Conservation (phyloP, 2,797 vertebrate species). For the Parauchenoglanis ngamensis region DNA sequence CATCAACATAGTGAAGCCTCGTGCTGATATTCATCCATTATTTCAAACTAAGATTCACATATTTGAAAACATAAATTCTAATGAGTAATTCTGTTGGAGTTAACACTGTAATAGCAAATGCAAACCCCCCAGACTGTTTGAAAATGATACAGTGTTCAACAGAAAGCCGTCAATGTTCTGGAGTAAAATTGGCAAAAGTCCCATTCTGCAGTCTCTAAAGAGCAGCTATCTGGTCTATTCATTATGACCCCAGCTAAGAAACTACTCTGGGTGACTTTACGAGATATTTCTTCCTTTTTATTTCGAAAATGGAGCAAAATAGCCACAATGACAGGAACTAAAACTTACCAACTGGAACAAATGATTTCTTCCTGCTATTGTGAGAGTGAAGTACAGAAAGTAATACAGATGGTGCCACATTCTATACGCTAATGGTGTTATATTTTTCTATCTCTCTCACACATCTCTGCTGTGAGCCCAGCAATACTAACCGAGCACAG, state of each 20-base stretch:
- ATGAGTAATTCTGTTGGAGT: not conserved
- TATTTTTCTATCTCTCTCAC: not conserved
- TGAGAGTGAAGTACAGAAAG: not conserved
- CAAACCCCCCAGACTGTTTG: not conserved
- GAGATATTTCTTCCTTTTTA: not conserved
- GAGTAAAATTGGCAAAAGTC: not conserved
- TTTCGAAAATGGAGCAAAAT: not conserved
- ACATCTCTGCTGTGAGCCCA: not conserved
- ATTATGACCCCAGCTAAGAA: not conserved
- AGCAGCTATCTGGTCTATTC: conserved; percentile 5
- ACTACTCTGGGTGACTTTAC: not conserved
- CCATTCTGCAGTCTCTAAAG: not conserved
- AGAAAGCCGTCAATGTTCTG: not conserved
- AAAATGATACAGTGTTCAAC: not conserved
- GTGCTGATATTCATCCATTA: not conserved
- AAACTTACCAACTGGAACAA: conserved; percentile 2
- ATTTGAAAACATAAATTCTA: not conserved
- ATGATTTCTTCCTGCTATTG: not conserved
- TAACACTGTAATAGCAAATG: not conserved
- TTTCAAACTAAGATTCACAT: not conserved
- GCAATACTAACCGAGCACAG: not conserved
- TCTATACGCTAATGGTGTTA: not conserved
- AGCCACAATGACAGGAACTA: not conserved
- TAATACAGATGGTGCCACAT: not conserved
- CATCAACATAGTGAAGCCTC: not conserved